Base-by-base conservation (phyloP, 1,140 invertebrate genomes). In the Penaeus indicus region DNA sequence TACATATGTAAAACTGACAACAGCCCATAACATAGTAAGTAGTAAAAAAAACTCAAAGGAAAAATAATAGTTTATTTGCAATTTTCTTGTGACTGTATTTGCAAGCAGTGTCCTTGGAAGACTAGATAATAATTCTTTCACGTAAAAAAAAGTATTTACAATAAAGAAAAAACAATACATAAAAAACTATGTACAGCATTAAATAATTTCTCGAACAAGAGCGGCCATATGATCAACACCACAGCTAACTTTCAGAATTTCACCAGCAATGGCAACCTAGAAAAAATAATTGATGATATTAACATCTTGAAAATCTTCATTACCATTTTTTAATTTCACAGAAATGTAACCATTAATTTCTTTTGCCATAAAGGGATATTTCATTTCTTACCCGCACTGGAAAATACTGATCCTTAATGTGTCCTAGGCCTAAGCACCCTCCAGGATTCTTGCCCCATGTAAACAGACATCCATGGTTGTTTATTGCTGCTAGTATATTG, bases 371-470 rank as follows among this genome's bases (percentile, higher is more conserved):
- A 8, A 54, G 16, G 54, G 54, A 54, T 16, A 13, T 54, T 54
- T 54, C 8, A 54, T 54, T 54, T 16, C 54, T 54, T 92, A 96
- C 96, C 94, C 96, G 97, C 10, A 97, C 94, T 38, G 98, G 98
- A 92, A 98, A 99, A 93, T 94, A 96, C 92, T 98, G 97, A 93
- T 98, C 95, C 83, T 96, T 95, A 3, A 92, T 91, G 91, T 96
- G 93, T 0, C 97, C 96, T 69, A 98, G 92, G 0, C 98, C 98
- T 11, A 99, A 93, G 92, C 95, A 96, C 0, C 96, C 96, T 90
- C 95, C 94, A 91, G 95, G 95, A 93, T 99, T 98, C 91, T 95
- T 94, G 11, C 98, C 98, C 98, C 98, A 99, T 92, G 95, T 96
- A 91, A 96, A 99, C 2, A 99, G 92, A 93, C 98, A 96, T 18